Evolutionary conservation across 2,113 vertebrate genomes (phyloP).

Genomic region (Mellivora capensis): DNA sequence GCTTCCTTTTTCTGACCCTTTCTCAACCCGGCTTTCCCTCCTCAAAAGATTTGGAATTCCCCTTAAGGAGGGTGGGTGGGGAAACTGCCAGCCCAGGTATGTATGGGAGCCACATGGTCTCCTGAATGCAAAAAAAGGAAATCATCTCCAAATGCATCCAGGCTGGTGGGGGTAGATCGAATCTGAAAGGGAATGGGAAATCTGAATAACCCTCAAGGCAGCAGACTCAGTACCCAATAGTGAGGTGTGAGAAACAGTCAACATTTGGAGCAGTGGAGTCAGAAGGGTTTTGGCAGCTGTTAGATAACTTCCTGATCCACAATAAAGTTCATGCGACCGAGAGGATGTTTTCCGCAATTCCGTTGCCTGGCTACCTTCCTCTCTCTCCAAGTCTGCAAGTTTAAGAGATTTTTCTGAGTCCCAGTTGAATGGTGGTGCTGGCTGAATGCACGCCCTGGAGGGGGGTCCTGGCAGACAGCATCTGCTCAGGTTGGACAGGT

Average conservation of each 20-base stretch:
- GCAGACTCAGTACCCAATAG: not conserved
- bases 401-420: not conserved
- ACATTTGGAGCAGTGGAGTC: conserved; percentile 29
- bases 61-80: not conserved
- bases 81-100: conserved; percentile 50
- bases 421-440: not conserved
- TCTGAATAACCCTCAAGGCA: not conserved
- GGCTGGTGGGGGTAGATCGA: not conserved
- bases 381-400: not conserved
- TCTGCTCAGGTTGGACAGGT: fast-evolving
- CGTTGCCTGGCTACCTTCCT: not conserved
- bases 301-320: conserved; percentile 42
- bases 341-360: not conserved
- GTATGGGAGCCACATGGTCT: conserved; percentile 67
- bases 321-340: conserved; percentile 30
- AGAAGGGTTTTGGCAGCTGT: conserved; percentile 36
- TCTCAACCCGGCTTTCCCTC: not conserved
- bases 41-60: not conserved
- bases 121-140: conserved; percentile 21
- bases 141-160: conserved; percentile 62
- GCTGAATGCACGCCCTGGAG: not conserved
- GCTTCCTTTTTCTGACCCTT: conserved; percentile 61
- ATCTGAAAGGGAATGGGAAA: not conserved
- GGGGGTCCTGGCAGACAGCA: not conserved
- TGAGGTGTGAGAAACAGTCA: conserved; percentile 55